A percentile compares a stretch with the other conserved stretches of the same genome.
Conservation (phyloP, 2,113 vertebrate genomes). For the Macquaria ambigua region DNA sequence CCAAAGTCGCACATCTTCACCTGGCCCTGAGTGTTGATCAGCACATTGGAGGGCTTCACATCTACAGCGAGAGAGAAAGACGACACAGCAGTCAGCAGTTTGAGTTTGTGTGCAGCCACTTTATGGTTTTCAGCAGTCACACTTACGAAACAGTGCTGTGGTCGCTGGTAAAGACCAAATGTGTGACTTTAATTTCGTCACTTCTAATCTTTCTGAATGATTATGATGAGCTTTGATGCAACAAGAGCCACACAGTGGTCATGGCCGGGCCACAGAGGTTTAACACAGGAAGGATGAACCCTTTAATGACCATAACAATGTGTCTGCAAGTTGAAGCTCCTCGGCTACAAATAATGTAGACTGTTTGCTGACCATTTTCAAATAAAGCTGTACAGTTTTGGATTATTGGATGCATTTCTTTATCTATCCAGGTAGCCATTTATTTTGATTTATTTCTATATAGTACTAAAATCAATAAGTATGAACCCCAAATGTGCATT, state of each 20-base stretch:
- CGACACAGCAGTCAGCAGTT: background rate
- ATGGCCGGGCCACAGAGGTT: background rate
- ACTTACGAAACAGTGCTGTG: background rate
- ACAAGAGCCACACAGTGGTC: background rate
- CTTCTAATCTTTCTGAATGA: background rate
- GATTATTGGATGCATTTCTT: background rate
- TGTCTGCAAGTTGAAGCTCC: background rate
- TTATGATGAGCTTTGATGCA: background rate
- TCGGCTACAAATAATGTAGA: background rate
- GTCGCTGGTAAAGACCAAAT: background rate
- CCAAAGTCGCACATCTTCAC: conserved; percentile 99
- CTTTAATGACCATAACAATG: background rate
- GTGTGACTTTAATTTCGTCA: background rate
- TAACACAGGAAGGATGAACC: conserved; percentile 23
- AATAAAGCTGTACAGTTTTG: background rate
- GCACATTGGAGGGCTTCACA: conserved; percentile 97
- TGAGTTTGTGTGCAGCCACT: background rate
- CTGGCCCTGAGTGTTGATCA: conserved; percentile 96
- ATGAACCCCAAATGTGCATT: background rate
- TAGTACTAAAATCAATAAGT: no score
- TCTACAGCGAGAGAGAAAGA: conserved; percentile 80
- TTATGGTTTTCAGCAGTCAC: background rate
- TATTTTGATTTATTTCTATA: background rate
- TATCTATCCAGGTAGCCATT: background rate
- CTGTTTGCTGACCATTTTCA: background rate